A percentile compares a stretch with the other conserved stretches of the same genome.
These are phyloP conservation scores for Machimus atricapillus DNA, from an alignment of 2,888 invertebrate genomes.

Conservation along the genomic window DNA sequence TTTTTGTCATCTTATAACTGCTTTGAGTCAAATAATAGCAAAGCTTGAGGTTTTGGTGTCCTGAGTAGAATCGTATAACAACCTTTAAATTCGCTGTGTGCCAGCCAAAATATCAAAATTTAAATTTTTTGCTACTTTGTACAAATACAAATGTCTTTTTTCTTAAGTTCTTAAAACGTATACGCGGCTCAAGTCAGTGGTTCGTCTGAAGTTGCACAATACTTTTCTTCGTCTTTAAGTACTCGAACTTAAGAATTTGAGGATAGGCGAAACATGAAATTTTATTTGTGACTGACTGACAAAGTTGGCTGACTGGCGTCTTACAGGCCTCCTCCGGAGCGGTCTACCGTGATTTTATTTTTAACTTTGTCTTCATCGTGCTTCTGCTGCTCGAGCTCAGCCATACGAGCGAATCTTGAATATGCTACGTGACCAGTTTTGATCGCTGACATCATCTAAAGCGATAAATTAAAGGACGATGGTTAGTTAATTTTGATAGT, in stretches of 20 bases:
- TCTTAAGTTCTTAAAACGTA: neutral
- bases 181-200: neutral
- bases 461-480: constrained; percentile 9
- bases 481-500: constrained; percentile 43
- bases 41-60: neutral
- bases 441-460: constrained; percentile 97
- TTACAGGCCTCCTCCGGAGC: constrained; percentile 95
- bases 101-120: neutral
- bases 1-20: neutral
- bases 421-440: constrained; percentile 96
- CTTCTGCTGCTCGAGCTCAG: constrained; percentile 87
- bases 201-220: neutral
- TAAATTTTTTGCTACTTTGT: neutral
- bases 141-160: neutral
- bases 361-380: constrained; percentile 78
- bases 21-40: neutral
- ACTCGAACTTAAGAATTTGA: neutral
- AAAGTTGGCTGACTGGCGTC: neutral
- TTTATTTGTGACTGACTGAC: neutral
- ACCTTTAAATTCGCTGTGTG: neutral
- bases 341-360: constrained; percentile 86
- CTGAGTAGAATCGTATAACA: neutral
- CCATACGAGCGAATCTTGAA: constrained; percentile 94
- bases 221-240: neutral
- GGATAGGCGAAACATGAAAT: neutral